phyloP scores from a whole-genome alignment of 2,797 vertebrate species.

The Schizothorax lantsangensis region DNA sequence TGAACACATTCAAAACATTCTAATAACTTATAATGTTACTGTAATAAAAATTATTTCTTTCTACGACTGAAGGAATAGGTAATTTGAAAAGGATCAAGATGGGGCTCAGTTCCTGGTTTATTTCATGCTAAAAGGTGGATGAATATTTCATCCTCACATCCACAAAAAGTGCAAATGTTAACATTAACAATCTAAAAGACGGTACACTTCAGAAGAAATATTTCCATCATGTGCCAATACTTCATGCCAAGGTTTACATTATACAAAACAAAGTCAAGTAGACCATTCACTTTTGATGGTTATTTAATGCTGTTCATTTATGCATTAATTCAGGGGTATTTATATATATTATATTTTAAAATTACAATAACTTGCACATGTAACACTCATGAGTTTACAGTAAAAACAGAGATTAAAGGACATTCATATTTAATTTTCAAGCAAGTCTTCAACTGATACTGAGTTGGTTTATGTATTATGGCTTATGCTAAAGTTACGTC shows the following conservation, averaged over 20 bases:
- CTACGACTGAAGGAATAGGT: background rate
- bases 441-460: background rate
- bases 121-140: background rate
- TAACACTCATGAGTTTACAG: background rate
- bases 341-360: no score
- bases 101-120: background rate
- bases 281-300: background rate
- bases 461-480: background rate
- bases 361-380: background rate
- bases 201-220: background rate
- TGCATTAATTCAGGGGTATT: background rate
- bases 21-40: background rate
- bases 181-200: background rate
- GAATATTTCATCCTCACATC: background rate
- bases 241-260: background rate
- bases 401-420: slow-evolving; percentile 5
- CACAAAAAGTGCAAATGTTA: background rate
- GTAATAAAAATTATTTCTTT: background rate
- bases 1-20: background rate
- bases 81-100: background rate
- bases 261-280: background rate
- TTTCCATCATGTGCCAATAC: background rate
- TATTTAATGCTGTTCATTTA: background rate
- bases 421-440: background rate
- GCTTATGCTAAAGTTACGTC: background rate